These are phyloP conservation scores for human DNA, from an alignment of 2,113 vertebrate species.

Conservation along the genomic window GRCh38 chr3:46560001-46560500, in stretches of 20 bases:
- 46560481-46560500: background rate
- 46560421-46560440: background rate
- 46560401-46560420: background rate
- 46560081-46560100: background rate
- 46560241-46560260: background rate
- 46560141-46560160: background rate
- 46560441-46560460: background rate
- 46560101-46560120: background rate
- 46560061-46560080: background rate
- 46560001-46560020: background rate
- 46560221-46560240: background rate
- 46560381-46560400: background rate
- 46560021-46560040: background rate
- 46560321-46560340: background rate
- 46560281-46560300: background rate
- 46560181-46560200: background rate
- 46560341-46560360: background rate
- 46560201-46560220: background rate
- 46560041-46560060: background rate
- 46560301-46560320: background rate
- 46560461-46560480: background rate
- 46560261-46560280: background rate
- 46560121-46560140: background rate
- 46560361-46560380: background rate
- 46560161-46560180: rapidly evolving